Evolutionary conservation across 1,140 invertebrate species (phyloP), one percentile per base, ranked within the genome.

Genomic region (Drosophila repletoides): DNA sequence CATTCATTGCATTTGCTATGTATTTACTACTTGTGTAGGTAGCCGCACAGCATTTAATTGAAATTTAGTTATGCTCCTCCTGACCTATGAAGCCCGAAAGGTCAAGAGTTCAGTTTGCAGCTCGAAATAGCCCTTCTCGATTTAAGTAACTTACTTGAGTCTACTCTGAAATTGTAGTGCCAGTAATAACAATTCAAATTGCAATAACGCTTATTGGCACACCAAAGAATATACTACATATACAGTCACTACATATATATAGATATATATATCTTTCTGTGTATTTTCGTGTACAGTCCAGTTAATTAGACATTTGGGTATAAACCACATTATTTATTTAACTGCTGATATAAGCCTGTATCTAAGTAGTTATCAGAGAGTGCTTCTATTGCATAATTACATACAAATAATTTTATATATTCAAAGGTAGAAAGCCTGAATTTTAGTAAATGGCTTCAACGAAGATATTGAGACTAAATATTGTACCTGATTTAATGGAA

Each of bases 21-120:
- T 55, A 46, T 64, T 64, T 53, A 64, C 60, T 36, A 15, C 58
- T 26, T 3, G 7, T 28, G 43, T 10, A 28, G n/a, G 5, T n/a
- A 3, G 21, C 9, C 4, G 10, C 41, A 28, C 15, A 12, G 28
- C 34, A 24, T 14, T 17, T 84, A 84, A 84, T 84, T 86, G 79
- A 87, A 87, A 84, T 84, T 87, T 84, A 84, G 71, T 86, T 86
- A 49, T 46, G 26, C 61, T 46, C 29, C 28, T 21, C 12, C 41
- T 19, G 9, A 10, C 26, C n/a, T n/a, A n/a, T n/a, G n/a, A n/a
- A 53, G 41, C 26, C 31, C 22, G 2, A 29, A 40, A 52, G 64
- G 64, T 61, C 64, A 61, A 67, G 46, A 60, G 58, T 67, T 52
- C 58, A 40, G 41, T 33, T 34, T 45, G 43, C 26, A 29, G n/a